phyloP scores from a whole-genome alignment of 2,888 invertebrate species.

The Dryadula phaetusa region DNA sequence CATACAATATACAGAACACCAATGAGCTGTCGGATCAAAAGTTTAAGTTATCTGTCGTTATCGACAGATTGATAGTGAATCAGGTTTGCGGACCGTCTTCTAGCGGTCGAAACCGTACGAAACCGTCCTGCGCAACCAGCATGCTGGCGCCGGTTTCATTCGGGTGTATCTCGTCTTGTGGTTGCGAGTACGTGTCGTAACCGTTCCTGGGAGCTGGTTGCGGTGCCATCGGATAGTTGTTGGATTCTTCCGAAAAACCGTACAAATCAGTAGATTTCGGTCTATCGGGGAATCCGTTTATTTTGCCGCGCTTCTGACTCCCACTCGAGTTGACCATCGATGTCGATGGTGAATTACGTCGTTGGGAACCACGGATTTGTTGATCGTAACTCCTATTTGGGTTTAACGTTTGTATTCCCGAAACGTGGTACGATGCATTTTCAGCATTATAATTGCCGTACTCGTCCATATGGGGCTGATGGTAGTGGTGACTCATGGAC shows the following conservation, averaged over 20 bases:
- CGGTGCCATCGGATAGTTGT: slow-evolving; percentile 74
- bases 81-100: slow-evolving; percentile 83
- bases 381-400: slow-evolving; percentile 81
- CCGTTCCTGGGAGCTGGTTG: slow-evolving; percentile 79
- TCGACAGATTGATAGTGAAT: slow-evolving; percentile 74
- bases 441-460: slow-evolving; percentile 79
- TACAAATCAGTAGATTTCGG: slow-evolving; percentile 86
- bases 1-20: slow-evolving; percentile 71
- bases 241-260: slow-evolving; percentile 81
- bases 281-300: slow-evolving; percentile 85
- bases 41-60: slow-evolving; percentile 69
- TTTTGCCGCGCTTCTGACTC: slow-evolving; percentile 80
- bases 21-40: slow-evolving; percentile 59
- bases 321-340: slow-evolving; percentile 77
- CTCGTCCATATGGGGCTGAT: slow-evolving; percentile 81
- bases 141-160: slow-evolving; percentile 87
- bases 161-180: slow-evolving; percentile 79
- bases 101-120: slow-evolving; percentile 92
- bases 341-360: slow-evolving; percentile 76
- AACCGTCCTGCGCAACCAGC: slow-evolving; percentile 96
- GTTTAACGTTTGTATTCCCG: slow-evolving; percentile 79
- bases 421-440: slow-evolving; percentile 80
- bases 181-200: slow-evolving; percentile 82
- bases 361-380: slow-evolving; percentile 71
- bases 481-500: slow-evolving; percentile 77